Percentiles rank a stretch among this genome's conserved stretches.
These are phyloP conservation scores for Mesitornis unicolor DNA, from an alignment of 2,113 vertebrate genomes.

Conservation along the genomic window DNA sequence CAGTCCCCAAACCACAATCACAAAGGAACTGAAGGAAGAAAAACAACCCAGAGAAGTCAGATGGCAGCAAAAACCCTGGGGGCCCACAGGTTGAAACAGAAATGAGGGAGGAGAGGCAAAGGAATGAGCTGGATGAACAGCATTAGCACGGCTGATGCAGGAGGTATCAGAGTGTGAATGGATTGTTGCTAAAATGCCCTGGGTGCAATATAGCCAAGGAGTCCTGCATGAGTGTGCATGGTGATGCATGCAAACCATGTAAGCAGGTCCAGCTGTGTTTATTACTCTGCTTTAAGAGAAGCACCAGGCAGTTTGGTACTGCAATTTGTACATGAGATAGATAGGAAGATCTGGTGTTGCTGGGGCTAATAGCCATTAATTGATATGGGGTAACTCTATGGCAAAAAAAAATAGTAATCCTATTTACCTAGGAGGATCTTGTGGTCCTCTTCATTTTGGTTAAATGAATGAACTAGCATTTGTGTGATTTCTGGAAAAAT, in stretches of 20 bases:
- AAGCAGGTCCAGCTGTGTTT: not conserved
- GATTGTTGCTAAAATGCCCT: not conserved
- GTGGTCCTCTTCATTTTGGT: not conserved
- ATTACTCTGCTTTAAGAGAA: not conserved
- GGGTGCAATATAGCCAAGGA: not conserved
- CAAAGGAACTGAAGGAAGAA: not conserved
- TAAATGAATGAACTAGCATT: not conserved
- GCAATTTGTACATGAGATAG: not conserved
- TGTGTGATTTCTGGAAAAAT: not conserved
- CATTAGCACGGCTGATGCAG: not conserved
- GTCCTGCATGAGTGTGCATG: not conserved
- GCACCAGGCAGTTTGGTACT: not conserved
- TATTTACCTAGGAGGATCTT: not conserved
- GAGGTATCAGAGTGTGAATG: not conserved
- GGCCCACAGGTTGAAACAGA: not conserved
- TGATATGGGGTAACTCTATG: not conserved
- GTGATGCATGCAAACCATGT: not conserved
- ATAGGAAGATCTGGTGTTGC: not conserved
- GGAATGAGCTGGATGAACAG: not conserved
- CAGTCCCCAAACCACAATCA: not conserved
- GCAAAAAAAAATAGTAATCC: rapidly evolving
- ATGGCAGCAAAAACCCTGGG: not conserved
- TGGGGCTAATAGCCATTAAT: not conserved
- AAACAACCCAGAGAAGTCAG: not conserved
- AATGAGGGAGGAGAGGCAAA: not conserved